phyloP scores from a whole-genome alignment of 2,113 vertebrate genomes.

The Danio rerio region DNA sequence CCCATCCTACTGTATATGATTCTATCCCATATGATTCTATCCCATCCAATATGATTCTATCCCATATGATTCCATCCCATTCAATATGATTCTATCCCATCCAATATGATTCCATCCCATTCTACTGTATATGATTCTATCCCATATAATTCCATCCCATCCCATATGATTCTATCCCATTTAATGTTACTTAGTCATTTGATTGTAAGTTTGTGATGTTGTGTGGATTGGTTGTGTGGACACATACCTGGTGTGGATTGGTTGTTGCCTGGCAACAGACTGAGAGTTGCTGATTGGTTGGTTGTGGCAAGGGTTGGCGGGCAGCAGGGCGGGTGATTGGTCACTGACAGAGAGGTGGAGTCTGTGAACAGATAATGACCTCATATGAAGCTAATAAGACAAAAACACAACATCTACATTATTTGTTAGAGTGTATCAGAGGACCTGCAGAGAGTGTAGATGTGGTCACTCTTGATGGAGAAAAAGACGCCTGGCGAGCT shows the following conservation, averaged over 20 bases:
- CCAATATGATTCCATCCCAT: no score
- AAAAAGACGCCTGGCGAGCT: slow-evolving; percentile 63
- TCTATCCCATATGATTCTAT: no score
- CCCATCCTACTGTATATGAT: no score
- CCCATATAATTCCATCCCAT: no score
- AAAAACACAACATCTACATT: neutral
- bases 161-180: no score
- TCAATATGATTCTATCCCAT: no score
- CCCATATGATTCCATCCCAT: no score
- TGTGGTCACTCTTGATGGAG: slow-evolving; percentile 55
- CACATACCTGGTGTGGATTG: slow-evolving; percentile 82
- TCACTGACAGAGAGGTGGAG: slow-evolving; percentile 43
- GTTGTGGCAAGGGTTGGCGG: slow-evolving; percentile 67
- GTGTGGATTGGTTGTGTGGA: no score
- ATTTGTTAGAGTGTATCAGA: neutral
- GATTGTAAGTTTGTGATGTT: no score
- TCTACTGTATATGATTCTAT: no score
- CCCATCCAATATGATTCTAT: no score
- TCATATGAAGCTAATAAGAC: neutral
- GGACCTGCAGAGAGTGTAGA: slow-evolving; percentile 69
- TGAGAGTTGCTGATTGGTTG: slow-evolving; percentile 76
- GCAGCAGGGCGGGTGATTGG: slow-evolving; percentile 69
- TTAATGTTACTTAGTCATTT: no score
- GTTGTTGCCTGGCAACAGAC: slow-evolving; percentile 69
- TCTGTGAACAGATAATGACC: slow-evolving; percentile 24